Percentiles rank a stretch among this genome's conserved stretches.
Conservation (phyloP, 2,888 invertebrate genomes). For the Periphyllus acericola region DNA sequence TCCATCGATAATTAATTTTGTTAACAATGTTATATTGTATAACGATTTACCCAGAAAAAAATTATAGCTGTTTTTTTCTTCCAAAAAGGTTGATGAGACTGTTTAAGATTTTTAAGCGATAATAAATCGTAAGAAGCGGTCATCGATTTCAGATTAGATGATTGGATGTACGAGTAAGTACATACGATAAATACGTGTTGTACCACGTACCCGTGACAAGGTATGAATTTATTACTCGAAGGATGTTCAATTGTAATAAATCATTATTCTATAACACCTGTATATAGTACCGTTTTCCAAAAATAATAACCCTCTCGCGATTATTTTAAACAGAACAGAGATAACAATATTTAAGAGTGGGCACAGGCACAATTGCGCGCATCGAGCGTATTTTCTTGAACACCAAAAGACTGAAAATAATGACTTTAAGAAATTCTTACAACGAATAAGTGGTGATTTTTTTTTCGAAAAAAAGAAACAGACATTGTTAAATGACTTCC, state of each 20-base stretch:
- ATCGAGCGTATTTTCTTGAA: background rate
- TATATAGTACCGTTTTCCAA: background rate
- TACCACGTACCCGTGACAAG: background rate
- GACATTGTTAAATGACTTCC: background rate
- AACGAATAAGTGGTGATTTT: background rate
- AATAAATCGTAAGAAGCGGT: background rate
- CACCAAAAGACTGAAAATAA: background rate
- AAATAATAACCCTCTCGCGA: background rate
- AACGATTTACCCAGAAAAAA: background rate
- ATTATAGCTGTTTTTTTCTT: too few species aligned
- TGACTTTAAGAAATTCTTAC: background rate
- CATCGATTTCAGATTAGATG: conserved; percentile 3
- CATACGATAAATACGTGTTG: conserved; percentile 17
- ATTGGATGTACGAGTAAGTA: too few species aligned
- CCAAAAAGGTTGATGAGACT: background rate
- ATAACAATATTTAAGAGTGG: background rate
- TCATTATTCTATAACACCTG: background rate
- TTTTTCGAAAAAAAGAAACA: background rate
- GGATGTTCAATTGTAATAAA: background rate
- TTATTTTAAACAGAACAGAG: background rate
- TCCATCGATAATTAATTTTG: background rate
- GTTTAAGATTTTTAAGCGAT: background rate
- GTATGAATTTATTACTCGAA: conserved; percentile 1
- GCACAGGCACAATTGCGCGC: background rate
- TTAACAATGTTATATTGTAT: background rate